phyloP scores from a whole-genome alignment of 2,888 invertebrate genomes.

The Argyra leucocephala region DNA sequence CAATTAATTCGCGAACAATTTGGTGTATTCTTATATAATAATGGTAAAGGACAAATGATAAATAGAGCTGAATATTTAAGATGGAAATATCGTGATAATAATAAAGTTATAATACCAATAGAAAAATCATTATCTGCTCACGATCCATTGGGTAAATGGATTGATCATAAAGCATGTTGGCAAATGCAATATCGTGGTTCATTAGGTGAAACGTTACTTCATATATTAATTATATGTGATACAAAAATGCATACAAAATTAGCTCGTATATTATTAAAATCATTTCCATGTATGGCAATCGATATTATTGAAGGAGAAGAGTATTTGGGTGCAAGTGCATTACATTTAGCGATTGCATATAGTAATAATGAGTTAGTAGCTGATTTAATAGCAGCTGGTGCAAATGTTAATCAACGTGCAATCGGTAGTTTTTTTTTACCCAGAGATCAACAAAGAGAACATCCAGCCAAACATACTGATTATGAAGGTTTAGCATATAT shows the following conservation, averaged over 20 bases:
- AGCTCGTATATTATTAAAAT: constrained; percentile 79
- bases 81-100: constrained; percentile 82
- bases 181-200: constrained; percentile 93
- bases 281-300: constrained; percentile 80
- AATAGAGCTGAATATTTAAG: constrained; percentile 79
- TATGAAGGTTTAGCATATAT: constrained; percentile 95
- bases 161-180: constrained; percentile 92
- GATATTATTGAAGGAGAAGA: constrained; percentile 97
- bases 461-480: constrained; percentile 73
- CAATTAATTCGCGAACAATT: constrained; percentile 78
- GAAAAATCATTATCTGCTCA: constrained; percentile 76
- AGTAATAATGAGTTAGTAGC: constrained; percentile 91
- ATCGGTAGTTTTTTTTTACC: constrained; percentile 94
- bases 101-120: constrained; percentile 74
- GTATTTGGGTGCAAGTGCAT: constrained; percentile 86
- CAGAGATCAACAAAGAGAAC: constrained; percentile 77
- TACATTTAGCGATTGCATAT: constrained; percentile 94
- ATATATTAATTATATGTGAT: constrained; percentile 90
- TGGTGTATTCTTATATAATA: constrained; percentile 76
- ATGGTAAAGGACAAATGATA: constrained; percentile 73
- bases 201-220: constrained; percentile 86
- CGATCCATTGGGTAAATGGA: constrained; percentile 81
- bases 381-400: constrained; percentile 84
- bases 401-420: constrained; percentile 85
- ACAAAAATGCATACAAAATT: constrained; percentile 63